Base-by-base conservation (phyloP, 2,888 invertebrate species). In the Eubasilissa splendida region DNA sequence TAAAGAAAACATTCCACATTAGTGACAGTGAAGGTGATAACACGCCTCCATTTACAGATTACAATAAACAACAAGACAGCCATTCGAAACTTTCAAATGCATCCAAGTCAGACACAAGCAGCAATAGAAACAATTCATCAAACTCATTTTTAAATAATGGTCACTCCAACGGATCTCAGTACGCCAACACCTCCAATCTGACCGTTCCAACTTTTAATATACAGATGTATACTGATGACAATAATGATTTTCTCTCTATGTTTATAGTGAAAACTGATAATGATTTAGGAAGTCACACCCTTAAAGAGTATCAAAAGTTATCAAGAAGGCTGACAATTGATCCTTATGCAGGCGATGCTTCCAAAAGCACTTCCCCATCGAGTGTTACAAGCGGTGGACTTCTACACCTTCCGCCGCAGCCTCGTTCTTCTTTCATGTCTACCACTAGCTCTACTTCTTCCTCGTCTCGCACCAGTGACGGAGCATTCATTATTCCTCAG, bases 101-200 rank as follows among this genome's bases (percentile, higher is more conserved):
- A 31, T 79, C 82, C 53, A 83, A 83, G 65, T 82, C 79, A 1
- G 80, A 84, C 52, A 78, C 73, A 50, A 81, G 77, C n/a, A 71
- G 42, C 22, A 22, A 22, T 22, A 70, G 60, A 53, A 78, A 14
- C 22, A 76, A 76, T 31, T 70, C 90, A 0, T 90, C 91, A 0
- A 90, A 90, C 84, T 91, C 91, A 0, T 90, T 90, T 0, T 85
- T 90, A 73, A 88, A 89, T 82, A 90, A 90, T 76, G 91, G 91
- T 0, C 90, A 91, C 53, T 82, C 80, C n/a, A 83, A 88, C 88
- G 0, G 84, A 89, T 78, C 90, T 89, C 3, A 85, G 87, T 1
- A 87, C 86, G 76, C 90, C 88, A 10, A 90, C 89, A 4, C 89
- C 12, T 73, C 89, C 80, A 85, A 88, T 78, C 65, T 63, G 53